phyloP scores from a whole-genome alignment of 2,113 vertebrate genomes.

The Aphelocoma coerulescens region DNA sequence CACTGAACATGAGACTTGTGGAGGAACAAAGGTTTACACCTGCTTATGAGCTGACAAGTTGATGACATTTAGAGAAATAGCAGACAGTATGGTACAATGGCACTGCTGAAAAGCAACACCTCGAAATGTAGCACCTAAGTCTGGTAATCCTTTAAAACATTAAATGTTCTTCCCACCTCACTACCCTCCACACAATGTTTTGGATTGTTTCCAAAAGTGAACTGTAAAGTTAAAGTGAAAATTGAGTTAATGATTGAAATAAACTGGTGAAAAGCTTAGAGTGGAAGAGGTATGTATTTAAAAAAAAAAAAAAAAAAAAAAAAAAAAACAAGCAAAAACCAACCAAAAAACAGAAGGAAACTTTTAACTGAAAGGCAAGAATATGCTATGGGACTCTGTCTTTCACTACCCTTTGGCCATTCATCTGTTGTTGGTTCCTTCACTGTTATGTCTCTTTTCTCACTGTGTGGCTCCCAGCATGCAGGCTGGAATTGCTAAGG shows the following conservation, averaged over 20 bases:
- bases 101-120: constrained; percentile 51
- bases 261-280: constrained; percentile 46
- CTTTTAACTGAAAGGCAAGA: neutral
- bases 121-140: constrained; percentile 27
- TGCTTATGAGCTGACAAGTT: constrained; percentile 44
- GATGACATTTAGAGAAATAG: constrained; percentile 52
- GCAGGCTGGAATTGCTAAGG: neutral
- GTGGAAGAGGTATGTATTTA: neutral
- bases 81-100: constrained; percentile 36
- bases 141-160: constrained; percentile 57
- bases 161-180: neutral
- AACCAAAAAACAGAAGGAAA: neutral
- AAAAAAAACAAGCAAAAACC: neutral
- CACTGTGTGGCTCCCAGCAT: neutral
- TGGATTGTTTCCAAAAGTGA: constrained; percentile 1
- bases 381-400: neutral
- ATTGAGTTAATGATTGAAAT: constrained; percentile 35
- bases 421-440: constrained; percentile 2
- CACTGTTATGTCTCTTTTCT: neutral
- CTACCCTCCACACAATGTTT: neutral
- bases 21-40: constrained; percentile 30
- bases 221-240: constrained; percentile 32
- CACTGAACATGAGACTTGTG: neutral
- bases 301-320: neutral
- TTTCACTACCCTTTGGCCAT: neutral